phyloP scores from a whole-genome alignment of 2,888 invertebrate species.

The Seira ritae region DNA sequence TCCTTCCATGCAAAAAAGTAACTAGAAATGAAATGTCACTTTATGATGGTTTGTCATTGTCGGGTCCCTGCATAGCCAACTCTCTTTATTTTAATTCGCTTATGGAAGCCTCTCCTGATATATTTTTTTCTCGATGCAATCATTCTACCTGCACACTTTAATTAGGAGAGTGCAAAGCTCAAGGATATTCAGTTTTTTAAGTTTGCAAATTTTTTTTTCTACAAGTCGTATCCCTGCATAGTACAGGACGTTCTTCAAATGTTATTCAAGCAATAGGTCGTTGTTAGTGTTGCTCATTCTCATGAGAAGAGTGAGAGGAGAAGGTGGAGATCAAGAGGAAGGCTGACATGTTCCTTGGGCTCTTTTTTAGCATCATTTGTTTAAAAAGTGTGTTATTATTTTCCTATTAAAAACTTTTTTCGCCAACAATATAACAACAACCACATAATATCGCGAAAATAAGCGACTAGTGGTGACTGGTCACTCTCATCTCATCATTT shows the following conservation, averaged over 20 bases:
- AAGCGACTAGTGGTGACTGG: too few species aligned
- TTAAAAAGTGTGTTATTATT: slow-evolving; percentile 41
- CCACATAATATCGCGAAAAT: background rate
- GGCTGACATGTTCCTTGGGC: slow-evolving; percentile 59
- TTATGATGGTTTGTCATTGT: too few species aligned
- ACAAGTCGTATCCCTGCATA: background rate
- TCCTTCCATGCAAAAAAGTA: too few species aligned
- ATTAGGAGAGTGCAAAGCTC: slow-evolving; percentile 58
- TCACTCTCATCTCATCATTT: slow-evolving; percentile 7
- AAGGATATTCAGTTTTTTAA: slow-evolving; percentile 53
- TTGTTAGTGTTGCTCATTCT: slow-evolving; percentile 2
- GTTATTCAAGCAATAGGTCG: background rate
- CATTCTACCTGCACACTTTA: too few species aligned
- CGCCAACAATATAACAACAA: slow-evolving; percentile 5
- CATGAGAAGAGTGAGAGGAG: slow-evolving; percentile 22
- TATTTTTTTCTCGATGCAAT: too few species aligned
- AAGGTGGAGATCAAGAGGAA: slow-evolving; percentile 42
- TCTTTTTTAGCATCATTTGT: slow-evolving; percentile 38
- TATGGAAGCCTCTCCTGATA: too few species aligned
- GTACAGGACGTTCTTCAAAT: background rate
- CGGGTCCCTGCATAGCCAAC: too few species aligned
- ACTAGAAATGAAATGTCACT: too few species aligned
- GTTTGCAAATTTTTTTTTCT: slow-evolving; percentile 20
- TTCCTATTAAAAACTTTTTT: slow-evolving; percentile 28
- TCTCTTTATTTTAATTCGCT: too few species aligned